A percentile compares a stretch with the other conserved stretches of the same genome.
Evolutionary conservation across 2,113 vertebrate species (phyloP).

Genomic region (Amphiprion percula): DNA sequence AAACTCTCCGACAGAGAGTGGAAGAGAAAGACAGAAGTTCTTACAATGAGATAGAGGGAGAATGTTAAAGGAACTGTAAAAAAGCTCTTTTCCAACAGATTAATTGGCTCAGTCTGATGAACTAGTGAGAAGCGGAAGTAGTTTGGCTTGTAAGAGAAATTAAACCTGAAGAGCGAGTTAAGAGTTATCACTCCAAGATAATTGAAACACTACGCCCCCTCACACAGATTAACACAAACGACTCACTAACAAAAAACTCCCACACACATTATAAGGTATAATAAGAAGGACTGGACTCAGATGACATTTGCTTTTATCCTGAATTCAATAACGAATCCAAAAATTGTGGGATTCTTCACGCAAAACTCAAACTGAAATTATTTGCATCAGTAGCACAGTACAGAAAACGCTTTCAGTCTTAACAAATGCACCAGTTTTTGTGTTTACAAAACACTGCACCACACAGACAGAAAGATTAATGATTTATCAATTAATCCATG

Average conservation of each 20-base stretch:
- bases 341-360: no score
- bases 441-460: constrained; percentile 5
- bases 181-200: constrained; percentile 24
- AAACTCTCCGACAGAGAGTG: constrained; percentile 19
- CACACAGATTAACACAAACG: not conserved
- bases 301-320: constrained; percentile 2
- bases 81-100: constrained; percentile 6
- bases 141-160: constrained; percentile 38
- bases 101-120: constrained; percentile 27
- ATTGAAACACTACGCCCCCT: constrained; percentile 1
- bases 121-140: constrained; percentile 1
- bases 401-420: not conserved
- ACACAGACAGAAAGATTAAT: constrained; percentile 25
- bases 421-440: constrained; percentile 19
- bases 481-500: constrained; percentile 38
- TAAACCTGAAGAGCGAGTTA: constrained; percentile 19
- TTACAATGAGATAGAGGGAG: not conserved
- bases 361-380: not conserved
- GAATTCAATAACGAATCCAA: no score
- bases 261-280: not conserved
- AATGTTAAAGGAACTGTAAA: not conserved
- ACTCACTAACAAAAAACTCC: not conserved
- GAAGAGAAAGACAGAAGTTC: constrained; percentile 4
- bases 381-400: constrained; percentile 10
- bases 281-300: not conserved